Conservation (phyloP, 2,113 vertebrate genomes). For the Terrapene triunguis region DNA sequence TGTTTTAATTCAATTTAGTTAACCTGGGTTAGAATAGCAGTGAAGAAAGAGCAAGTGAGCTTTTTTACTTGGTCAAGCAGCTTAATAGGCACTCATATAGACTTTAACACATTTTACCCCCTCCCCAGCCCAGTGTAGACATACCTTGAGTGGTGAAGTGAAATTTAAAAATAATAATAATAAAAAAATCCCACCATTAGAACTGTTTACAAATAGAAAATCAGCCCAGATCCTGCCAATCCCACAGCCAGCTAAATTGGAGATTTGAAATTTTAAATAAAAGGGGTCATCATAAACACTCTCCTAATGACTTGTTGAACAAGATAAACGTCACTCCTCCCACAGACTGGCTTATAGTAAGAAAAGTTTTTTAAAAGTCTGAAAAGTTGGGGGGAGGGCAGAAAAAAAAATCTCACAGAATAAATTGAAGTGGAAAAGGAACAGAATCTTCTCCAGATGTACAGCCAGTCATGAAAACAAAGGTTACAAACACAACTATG, state of each 20-base stretch:
- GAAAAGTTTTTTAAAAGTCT: not conserved
- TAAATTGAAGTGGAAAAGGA: not conserved
- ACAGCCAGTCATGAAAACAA: conserved; percentile 14
- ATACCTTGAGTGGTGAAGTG: not conserved
- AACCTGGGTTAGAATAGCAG: not conserved
- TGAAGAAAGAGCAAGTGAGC: not conserved
- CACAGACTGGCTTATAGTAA: not conserved
- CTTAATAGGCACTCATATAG: not conserved
- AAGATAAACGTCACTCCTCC: not conserved
- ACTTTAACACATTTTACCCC: not conserved
- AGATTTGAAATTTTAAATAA: not conserved
- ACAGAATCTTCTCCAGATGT: conserved; percentile 8
- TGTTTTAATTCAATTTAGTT: not conserved
- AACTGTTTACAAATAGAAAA: not conserved
- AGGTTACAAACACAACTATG: conserved; percentile 42
- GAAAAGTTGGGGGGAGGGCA: not conserved
- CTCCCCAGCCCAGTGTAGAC: not conserved
- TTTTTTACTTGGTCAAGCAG: not conserved
- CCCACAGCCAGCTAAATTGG: not conserved
- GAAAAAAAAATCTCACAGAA: not conserved
- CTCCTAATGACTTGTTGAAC: not conserved
- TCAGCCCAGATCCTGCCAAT: not conserved
- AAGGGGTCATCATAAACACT: not conserved
- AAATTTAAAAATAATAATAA: not conserved
- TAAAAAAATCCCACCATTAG: not conserved